Evolutionary conservation across 2,113 vertebrate genomes (phyloP), one percentile per base, ranked within the genome.

Genomic region (Tragelaphus strepsiceros): DNA sequence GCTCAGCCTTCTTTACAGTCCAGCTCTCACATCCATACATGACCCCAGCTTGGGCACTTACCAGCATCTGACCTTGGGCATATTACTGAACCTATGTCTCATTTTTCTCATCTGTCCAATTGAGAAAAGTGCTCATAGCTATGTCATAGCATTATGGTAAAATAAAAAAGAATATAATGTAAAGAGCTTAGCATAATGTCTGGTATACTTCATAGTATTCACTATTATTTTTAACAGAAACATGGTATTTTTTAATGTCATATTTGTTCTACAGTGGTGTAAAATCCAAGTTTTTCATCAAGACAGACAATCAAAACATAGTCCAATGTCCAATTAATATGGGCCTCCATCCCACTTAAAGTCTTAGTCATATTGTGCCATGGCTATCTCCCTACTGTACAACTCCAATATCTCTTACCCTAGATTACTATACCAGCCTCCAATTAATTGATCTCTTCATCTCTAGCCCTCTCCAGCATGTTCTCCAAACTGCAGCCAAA

Each of bases 281-380:
- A 93, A 96, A 96, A 77, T 77, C 46, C 91, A 89, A 53, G n/a
- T 46, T 96, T 83, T 96, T 84, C 78, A 61, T 35, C 61, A 77
- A 92, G 78, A 89, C 51, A 88, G 85, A 62, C 62, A 78, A 84
- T 77, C 62, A 84, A 93, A 88, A 61, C 32, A 92, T 3, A 71
- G 74, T 56, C 30, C 58, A 49, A 58, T 4, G 21, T 51, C 49
- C 49, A 43, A 19, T n/a, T 90, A 78, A 81, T 78, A 7, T 21
- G 32, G 49, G 71, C 32, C 58, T 58, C 32, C 58, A 14, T 11
- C 35, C 28, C 87, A 90, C 56, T 56, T 74, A 49, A 58, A 85
- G 39, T 43, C 58, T 67, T 51, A 51, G 67, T 53, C 51, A 43
- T 26, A 14, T 58, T 58, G 22, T 15, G 3, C 51, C 24, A 39